Evolutionary conservation across 2,888 invertebrate genomes (phyloP).

Genomic region (Chrysolina haemoptera): DNA sequence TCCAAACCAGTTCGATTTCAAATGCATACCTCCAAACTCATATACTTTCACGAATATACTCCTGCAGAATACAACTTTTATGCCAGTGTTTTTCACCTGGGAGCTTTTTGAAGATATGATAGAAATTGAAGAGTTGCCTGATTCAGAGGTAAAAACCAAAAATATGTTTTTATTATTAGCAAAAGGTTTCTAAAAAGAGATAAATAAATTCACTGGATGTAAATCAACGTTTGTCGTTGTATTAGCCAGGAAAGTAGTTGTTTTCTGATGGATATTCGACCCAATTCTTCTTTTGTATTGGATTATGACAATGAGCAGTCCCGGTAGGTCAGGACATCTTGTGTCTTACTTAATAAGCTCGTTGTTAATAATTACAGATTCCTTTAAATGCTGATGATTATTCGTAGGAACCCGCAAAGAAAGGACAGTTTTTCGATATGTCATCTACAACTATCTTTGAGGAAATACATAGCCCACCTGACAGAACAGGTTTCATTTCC

Average conservation of each 20-base stretch:
- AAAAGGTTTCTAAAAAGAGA: too few relatives aligned
- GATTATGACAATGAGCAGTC: too few relatives aligned
- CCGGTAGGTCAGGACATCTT: too few relatives aligned
- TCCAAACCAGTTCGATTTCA: slow-evolving; percentile 75
- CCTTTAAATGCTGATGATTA: too few relatives aligned
- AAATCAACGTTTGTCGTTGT: too few relatives aligned
- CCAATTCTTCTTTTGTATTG: too few relatives aligned
- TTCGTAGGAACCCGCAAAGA: not conserved
- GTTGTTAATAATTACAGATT: too few relatives aligned
- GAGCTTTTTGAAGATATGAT: slow-evolving; percentile 55
- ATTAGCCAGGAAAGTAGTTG: too few relatives aligned
- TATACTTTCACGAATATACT: slow-evolving; percentile 69
- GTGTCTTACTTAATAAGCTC: too few relatives aligned
- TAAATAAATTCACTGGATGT: too few relatives aligned
- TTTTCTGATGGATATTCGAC: too few relatives aligned
- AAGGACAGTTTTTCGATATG: too few relatives aligned
- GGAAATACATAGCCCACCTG: not conserved
- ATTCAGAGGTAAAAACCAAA: not conserved
- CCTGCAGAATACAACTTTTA: slow-evolving; percentile 72
- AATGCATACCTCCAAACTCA: slow-evolving; percentile 73
- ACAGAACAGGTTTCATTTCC: not conserved
- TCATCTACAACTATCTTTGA: not conserved
- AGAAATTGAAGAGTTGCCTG: slow-evolving; percentile 34
- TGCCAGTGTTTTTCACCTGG: slow-evolving; percentile 69
- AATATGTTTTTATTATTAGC: not conserved